A percentile compares a stretch with the other conserved stretches of the same genome.
phyloP scores from a whole-genome alignment of 2,888 invertebrate species.

The Philhelius pedissequus region DNA sequence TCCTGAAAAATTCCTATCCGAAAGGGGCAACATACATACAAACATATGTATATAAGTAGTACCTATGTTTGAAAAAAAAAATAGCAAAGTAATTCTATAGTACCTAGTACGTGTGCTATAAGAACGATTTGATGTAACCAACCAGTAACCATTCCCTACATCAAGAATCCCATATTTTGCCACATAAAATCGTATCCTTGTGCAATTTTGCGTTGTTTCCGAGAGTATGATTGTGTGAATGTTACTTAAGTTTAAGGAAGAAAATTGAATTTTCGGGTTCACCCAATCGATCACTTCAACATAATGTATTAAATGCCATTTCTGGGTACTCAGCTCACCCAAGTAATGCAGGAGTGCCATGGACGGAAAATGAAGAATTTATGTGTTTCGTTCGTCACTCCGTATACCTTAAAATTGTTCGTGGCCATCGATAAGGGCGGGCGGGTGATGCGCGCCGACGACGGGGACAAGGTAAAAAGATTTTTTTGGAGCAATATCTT shows the following conservation, averaged over 20 bases:
- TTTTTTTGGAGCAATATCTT: background rate
- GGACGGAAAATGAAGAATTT: constrained; percentile 21
- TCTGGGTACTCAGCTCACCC: constrained; percentile 34
- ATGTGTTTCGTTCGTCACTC: background rate
- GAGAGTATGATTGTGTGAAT: background rate
- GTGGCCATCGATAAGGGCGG: background rate
- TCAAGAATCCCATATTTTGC: constrained; percentile 24
- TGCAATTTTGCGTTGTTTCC: constrained; percentile 35
- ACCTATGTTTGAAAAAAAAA: too few species aligned
- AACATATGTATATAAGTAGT: background rate
- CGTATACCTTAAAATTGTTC: background rate
- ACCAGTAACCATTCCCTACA: constrained; percentile 1
- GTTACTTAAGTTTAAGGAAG: constrained; percentile 38
- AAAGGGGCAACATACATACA: background rate
- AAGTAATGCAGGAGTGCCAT: constrained; percentile 21
- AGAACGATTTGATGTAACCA: constrained; percentile 17
- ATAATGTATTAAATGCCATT: constrained; percentile 58
- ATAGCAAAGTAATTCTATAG: background rate
- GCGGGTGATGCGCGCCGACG: accelerated
- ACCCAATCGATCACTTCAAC: constrained; percentile 52
- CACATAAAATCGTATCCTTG: constrained; percentile 21
- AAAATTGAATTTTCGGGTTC: constrained; percentile 54
- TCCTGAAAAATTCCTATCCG: background rate
- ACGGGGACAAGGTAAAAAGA: background rate
- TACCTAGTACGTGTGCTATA: too few species aligned